Conservation (phyloP, 2,113 vertebrate genomes). For the Pelvicachromis taeniatus region DNA sequence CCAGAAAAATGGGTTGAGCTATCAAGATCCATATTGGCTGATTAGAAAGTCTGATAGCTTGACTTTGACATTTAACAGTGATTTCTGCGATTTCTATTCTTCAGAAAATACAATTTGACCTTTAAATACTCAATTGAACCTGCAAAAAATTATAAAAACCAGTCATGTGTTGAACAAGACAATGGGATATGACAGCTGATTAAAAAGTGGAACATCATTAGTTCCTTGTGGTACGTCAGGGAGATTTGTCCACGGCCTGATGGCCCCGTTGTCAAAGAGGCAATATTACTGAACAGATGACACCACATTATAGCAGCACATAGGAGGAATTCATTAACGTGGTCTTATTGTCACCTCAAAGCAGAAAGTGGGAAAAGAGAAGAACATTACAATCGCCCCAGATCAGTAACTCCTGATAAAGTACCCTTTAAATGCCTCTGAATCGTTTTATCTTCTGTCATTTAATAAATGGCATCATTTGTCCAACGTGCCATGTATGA, state of each 20-base stretch:
- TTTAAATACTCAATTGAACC: constrained; percentile 64
- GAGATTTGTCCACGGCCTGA: constrained; percentile 49
- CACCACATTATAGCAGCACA: constrained; percentile 52
- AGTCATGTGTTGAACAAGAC: constrained; percentile 28
- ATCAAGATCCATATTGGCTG: constrained; percentile 18
- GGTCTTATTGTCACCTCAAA: constrained; percentile 59
- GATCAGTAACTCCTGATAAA: constrained; percentile 57
- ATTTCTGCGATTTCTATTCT: constrained; percentile 23
- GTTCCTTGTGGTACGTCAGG: constrained; percentile 45
- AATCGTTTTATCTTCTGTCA: constrained; percentile 26
- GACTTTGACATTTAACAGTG: constrained; percentile 52
- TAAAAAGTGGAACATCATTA: constrained; percentile 57
- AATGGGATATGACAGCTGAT: constrained; percentile 62
- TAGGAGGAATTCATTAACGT: constrained; percentile 61
- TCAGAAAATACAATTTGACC: constrained; percentile 48
- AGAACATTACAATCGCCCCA: constrained; percentile 32
- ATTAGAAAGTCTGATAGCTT: constrained; percentile 44
- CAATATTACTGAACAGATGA: constrained; percentile 54
- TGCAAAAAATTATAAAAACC: constrained; percentile 46
- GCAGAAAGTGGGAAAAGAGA: constrained; percentile 31
- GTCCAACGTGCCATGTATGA: constrained; percentile 18
- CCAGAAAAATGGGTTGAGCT: background rate
- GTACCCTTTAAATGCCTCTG: constrained; percentile 52
- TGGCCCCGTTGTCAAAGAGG: constrained; percentile 56
- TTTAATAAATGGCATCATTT: constrained; percentile 45